Percentiles rank a stretch among this genome's conserved stretches.
These are phyloP conservation scores for Murina feae DNA, from an alignment of 2,113 vertebrate genomes.

Conservation along the genomic window DNA sequence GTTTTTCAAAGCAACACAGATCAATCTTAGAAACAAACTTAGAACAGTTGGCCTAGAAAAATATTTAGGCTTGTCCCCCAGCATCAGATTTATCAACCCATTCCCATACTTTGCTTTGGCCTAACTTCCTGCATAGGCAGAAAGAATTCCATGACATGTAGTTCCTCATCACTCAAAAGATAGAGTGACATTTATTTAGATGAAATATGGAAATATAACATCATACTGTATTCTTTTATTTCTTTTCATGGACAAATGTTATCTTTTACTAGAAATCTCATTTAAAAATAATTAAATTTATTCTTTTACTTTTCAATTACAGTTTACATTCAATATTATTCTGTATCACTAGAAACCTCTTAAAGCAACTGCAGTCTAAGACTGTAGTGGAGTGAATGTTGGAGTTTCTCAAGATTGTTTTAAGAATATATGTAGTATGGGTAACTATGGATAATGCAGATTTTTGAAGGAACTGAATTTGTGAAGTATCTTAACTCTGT, in stretches of 20 bases:
- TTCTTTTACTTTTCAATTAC: not conserved
- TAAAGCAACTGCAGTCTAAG: not conserved
- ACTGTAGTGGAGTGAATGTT: not conserved
- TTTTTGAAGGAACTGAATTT: slow-evolving; percentile 1
- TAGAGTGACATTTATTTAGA: not conserved
- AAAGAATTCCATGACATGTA: not conserved
- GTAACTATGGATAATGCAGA: not conserved
- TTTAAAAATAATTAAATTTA: not conserved
- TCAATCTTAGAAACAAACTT: not conserved
- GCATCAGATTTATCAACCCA: not conserved
- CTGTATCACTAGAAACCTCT: not conserved
- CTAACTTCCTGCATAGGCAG: not conserved
- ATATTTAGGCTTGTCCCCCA: not conserved
- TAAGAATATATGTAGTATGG: not conserved
- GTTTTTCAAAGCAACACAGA: not conserved
- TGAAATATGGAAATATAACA: not conserved
- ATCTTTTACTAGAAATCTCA: not conserved
- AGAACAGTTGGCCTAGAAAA: not conserved
- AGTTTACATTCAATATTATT: not conserved
- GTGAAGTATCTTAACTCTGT: not conserved
- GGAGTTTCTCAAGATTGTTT: not conserved
- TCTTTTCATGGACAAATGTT: not conserved
- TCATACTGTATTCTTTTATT: not conserved
- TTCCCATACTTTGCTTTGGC: not conserved
- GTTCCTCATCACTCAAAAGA: not conserved